phyloP scores from a whole-genome alignment of 2,888 invertebrate genomes.

The Habroteleia sp. region DNA sequence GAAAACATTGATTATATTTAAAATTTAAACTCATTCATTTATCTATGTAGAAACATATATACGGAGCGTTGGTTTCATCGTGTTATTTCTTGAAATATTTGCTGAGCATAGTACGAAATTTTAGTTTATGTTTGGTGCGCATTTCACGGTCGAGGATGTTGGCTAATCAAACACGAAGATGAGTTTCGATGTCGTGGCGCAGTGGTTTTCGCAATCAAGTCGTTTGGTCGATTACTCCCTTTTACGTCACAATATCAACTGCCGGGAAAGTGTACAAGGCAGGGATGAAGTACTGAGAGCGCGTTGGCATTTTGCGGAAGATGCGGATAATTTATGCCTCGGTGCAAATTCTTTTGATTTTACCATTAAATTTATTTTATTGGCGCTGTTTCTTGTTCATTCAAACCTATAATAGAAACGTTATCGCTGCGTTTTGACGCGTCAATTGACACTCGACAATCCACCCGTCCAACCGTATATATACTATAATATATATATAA shows the following conservation, averaged over 20 bases:
- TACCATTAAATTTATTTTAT: conserved; percentile 35
- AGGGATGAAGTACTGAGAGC: conserved; percentile 65
- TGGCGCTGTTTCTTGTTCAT: conserved; percentile 16
- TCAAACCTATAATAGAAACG: conserved; percentile 17
- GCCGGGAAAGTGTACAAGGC: conserved; percentile 63
- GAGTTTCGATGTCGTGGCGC: conserved; percentile 56
- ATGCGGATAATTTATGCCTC: conserved; percentile 65
- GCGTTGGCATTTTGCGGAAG: conserved; percentile 67
- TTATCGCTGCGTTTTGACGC: conserved; percentile 10
- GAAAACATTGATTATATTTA: too few relatives aligned
- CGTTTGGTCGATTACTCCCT: conserved; percentile 65
- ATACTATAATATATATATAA: neutral
- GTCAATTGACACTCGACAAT: conserved; percentile 40
- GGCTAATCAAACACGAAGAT: conserved; percentile 62
- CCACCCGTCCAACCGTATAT: neutral
- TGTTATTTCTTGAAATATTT: conserved; percentile 12
- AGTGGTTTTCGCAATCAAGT: conserved; percentile 66
- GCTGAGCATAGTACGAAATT: conserved; percentile 8
- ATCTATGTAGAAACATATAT: too few relatives aligned
- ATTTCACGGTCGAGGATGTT: conserved; percentile 65
- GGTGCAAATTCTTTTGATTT: conserved; percentile 28
- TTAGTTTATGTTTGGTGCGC: conserved; percentile 46
- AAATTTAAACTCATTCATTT: too few relatives aligned
- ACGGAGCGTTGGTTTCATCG: neutral
- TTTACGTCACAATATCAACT: conserved; percentile 67